These are phyloP conservation scores for Silurus aristotelis DNA, from an alignment of 2,797 vertebrate genomes.

Conservation along the genomic window DNA sequence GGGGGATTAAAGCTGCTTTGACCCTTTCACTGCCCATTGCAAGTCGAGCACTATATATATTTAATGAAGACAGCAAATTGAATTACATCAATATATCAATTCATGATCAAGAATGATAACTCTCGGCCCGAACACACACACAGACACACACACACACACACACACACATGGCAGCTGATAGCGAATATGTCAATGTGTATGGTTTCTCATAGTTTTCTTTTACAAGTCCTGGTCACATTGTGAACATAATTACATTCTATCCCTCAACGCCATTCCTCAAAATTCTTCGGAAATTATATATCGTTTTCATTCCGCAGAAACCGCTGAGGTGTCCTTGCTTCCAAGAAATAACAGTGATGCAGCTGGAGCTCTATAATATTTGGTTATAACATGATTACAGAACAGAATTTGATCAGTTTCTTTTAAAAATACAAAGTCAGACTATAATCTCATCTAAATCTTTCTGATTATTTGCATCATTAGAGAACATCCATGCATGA, in stretches of 20 bases:
- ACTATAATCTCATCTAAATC: neutral
- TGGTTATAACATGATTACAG: neutral
- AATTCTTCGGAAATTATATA: neutral
- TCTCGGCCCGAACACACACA: neutral
- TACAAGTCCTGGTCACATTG: neutral
- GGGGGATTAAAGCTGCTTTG: neutral
- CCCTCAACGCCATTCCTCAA: neutral
- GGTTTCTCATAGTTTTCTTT: neutral
- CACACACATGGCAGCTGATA: neutral
- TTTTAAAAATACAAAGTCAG: neutral
- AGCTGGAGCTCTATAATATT: neutral
- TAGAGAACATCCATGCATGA: neutral
- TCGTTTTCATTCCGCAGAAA: neutral
- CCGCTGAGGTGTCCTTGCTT: neutral
- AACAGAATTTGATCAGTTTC: neutral
- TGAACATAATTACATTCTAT: neutral
- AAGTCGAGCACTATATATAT: neutral
- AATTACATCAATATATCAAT: neutral
- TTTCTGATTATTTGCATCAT: neutral
- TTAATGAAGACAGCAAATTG: neutral
- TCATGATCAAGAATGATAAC: neutral
- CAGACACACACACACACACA: neutral
- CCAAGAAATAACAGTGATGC: neutral
- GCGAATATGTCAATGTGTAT: neutral
- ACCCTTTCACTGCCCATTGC: neutral